Evolutionary conservation across 2,113 vertebrate species (phyloP).

Genomic region (Hypanus sabinus): DNA sequence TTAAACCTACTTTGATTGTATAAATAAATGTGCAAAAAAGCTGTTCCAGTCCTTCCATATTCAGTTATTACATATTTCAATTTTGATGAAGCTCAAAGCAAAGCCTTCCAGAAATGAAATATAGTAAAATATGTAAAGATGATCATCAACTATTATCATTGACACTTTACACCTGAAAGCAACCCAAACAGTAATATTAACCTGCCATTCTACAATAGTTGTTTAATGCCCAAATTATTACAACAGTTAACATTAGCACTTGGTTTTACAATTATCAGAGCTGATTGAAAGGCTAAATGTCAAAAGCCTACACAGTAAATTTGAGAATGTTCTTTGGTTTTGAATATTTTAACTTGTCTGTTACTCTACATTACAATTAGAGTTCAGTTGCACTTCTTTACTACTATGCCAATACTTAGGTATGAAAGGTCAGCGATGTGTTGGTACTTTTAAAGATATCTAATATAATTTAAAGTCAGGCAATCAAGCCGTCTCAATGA

Average conservation of each 20-base stretch:
- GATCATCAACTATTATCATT: not conserved
- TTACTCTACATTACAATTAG: no score
- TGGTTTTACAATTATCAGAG: not conserved
- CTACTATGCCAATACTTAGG: not conserved
- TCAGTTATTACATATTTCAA: not conserved
- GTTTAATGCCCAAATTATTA: not conserved
- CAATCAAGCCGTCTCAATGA: not conserved
- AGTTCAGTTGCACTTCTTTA: not conserved
- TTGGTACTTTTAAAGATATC: not conserved
- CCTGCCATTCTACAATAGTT: not conserved
- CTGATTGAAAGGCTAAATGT: not conserved
- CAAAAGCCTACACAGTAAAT: not conserved
- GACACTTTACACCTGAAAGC: not conserved
- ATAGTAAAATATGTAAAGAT: not conserved
- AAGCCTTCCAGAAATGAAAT: constrained; percentile 9
- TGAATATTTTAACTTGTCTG: not conserved
- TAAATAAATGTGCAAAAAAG: constrained; percentile 3
- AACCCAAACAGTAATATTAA: not conserved
- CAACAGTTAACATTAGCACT: not conserved
- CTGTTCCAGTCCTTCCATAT: not conserved
- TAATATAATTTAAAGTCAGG: not conserved
- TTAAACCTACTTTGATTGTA: not conserved
- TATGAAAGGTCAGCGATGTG: not conserved
- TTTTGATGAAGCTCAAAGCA: not conserved
- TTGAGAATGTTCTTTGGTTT: not conserved